Evolutionary conservation across 2,797 vertebrate species (phyloP).

Genomic region (Rhyacichthys aspro): DNA sequence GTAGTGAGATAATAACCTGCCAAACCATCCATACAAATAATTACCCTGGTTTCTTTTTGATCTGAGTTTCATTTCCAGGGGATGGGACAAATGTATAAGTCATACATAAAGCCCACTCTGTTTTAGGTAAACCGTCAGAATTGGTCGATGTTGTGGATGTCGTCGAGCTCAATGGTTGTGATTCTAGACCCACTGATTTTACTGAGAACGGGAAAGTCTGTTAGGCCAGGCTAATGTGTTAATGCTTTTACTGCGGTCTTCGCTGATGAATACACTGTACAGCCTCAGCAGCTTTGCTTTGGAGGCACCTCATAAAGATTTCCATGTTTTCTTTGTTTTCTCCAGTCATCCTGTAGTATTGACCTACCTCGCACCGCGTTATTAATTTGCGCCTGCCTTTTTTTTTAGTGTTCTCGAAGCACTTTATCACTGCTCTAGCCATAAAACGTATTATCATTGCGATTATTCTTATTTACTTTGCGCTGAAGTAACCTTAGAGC

Average conservation of each 20-base stretch:
- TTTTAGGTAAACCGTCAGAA: too few relatives aligned
- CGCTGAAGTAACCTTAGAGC: constrained; percentile 54
- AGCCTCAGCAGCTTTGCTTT: constrained; percentile 21
- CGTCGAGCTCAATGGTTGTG: too few relatives aligned
- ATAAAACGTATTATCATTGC: constrained; percentile 60
- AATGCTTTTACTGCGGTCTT: background rate
- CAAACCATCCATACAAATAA: too few relatives aligned
- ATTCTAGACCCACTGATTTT: too few relatives aligned
- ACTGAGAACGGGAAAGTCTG: too few relatives aligned
- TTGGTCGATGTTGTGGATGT: background rate
- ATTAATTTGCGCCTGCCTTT: constrained; percentile 60
- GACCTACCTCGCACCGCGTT: constrained; percentile 41
- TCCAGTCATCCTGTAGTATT: constrained; percentile 43
- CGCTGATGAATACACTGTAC: constrained; percentile 25
- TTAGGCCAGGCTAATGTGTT: too few relatives aligned
- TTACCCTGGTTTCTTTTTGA: too few relatives aligned
- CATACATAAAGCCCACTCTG: too few relatives aligned
- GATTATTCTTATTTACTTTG: constrained; percentile 65
- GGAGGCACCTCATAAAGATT: constrained; percentile 18
- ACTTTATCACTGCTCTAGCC: constrained; percentile 58
- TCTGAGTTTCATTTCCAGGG: too few relatives aligned
- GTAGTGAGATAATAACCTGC: too few relatives aligned
- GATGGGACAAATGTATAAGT: too few relatives aligned
- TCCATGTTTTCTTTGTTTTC: constrained; percentile 33
- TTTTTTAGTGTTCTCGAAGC: constrained; percentile 56